phyloP scores from a whole-genome alignment of 1,140 invertebrate species.

The Zaprionus vittiger region DNA sequence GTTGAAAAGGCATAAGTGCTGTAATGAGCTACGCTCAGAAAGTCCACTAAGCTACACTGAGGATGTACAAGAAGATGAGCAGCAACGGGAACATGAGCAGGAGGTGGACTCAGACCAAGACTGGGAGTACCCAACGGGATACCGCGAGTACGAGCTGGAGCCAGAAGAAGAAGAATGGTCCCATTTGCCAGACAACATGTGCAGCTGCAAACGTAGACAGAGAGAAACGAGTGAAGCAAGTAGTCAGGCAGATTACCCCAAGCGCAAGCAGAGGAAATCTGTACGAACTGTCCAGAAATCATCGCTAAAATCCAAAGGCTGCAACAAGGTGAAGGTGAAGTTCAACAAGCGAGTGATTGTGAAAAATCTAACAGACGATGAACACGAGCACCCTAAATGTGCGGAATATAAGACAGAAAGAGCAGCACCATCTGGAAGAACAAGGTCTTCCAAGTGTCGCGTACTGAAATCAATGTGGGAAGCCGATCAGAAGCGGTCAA shows the following conservation, averaged over 20 bases:
- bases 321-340: not conserved
- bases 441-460: not conserved
- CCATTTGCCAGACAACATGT: not conserved
- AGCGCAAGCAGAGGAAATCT: not conserved
- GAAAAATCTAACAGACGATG: too few species aligned
- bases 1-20: not conserved
- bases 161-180: not conserved
- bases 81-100: not conserved
- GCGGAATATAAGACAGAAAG: not conserved
- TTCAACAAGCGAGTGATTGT: not conserved
- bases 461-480: constrained; percentile 18
- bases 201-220: not conserved
- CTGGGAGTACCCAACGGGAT: not conserved
- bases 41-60: not conserved
- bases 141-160: not conserved
- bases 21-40: not conserved
- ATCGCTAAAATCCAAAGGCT: not conserved
- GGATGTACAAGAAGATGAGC: not conserved
- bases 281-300: not conserved
- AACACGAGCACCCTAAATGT: too few species aligned
- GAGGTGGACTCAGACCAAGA: not conserved
- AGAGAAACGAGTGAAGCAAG: not conserved
- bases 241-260: not conserved
- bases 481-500: not conserved
- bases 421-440: not conserved